Evolutionary conservation across 2,888 invertebrate species (phyloP), one percentile per base, ranked within the genome.

Genomic region (Sinhomidia bicolor): DNA sequence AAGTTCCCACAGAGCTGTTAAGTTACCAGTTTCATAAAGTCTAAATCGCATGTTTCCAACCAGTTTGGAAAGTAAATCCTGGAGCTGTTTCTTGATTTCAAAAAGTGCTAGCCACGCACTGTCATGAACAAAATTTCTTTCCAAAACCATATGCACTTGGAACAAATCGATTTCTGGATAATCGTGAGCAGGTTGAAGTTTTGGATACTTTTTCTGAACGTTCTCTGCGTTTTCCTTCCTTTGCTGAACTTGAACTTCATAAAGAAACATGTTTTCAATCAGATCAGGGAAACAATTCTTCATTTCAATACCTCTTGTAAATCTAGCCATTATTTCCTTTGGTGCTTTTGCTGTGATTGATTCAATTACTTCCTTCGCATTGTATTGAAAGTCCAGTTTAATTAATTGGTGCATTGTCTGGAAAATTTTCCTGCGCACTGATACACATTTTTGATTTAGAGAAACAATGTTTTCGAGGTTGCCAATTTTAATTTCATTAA

Each of bases 261-360:
- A 81, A 9, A 81, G 47, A 20, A 76, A 89, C 82, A 89, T 89
- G 47, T 62, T 80, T 17, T 89, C 85, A 12, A 79, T 78, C 0
- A 86, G 20, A 5, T 65, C 65, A 9, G 85, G 82, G 26, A 89
- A 86, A 17, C 26, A 54, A 3, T 74, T 71, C n/a, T 86, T 89
- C 10, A 65, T 36, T 20, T 74, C 82, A 2, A 36, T 9, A 1
- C 78, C 71, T 32, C 41, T 60, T 0, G 81, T 71, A 20, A 79
- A 68, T 32, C 47, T 51, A 6, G 57, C 17, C 83, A 84, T 83
- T 20, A 89, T 89, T 57, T 87, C 74, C 29, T 41, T 60, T 10
- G 78, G 83, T 12, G 84, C 84, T 32, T 32, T n/a, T 10, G 41
- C 17, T 2, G n/a, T 36, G 20, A 26, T 88, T 4, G 0, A 4